Evolutionary conservation across 35 echinoderm and acorn worm genomes (phyloP).

Genomic region (Holothuria glaberrima): DNA sequence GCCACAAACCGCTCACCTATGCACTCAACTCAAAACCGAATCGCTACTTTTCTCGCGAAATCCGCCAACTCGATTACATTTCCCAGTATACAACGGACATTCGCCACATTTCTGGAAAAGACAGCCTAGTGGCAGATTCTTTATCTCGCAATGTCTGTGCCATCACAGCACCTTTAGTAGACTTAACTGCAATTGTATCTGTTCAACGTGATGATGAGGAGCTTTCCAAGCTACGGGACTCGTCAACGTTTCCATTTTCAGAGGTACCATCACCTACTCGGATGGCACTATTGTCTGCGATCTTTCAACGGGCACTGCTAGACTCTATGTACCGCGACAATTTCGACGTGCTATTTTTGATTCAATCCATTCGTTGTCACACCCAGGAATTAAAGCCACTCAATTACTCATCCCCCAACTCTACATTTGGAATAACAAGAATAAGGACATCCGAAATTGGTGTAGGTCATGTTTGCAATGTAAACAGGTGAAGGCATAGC

Average conservation of each 20-base stretch:
- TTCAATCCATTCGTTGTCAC: conserved; percentile 39
- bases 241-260: neutral
- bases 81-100: conserved; percentile 62
- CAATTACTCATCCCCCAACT: conserved; percentile 32
- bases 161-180: neutral
- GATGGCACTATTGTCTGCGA: no score
- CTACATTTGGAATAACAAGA: conserved; percentile 28
- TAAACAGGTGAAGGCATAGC: conserved; percentile 51
- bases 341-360: conserved; percentile 26
- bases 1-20: conserved; percentile 14
- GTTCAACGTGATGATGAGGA: neutral
- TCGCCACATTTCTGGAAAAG: no score
- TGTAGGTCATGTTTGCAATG: neutral
- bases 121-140: neutral
- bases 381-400: conserved; percentile 43
- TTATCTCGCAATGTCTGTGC: neutral
- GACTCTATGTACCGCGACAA: neutral
- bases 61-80: conserved; percentile 47
- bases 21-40: conserved; percentile 24
- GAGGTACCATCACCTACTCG: conserved; percentile 6
- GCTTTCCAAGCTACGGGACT: no score
- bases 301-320: conserved; percentile 26
- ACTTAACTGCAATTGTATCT: neutral
- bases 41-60: conserved; percentile 40
- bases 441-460: conserved; percentile 36